Percentiles rank a stretch among this genome's conserved stretches.
Evolutionary conservation across 2,888 invertebrate species (phyloP).

Genomic region (Meliscaeva auricollis): DNA sequence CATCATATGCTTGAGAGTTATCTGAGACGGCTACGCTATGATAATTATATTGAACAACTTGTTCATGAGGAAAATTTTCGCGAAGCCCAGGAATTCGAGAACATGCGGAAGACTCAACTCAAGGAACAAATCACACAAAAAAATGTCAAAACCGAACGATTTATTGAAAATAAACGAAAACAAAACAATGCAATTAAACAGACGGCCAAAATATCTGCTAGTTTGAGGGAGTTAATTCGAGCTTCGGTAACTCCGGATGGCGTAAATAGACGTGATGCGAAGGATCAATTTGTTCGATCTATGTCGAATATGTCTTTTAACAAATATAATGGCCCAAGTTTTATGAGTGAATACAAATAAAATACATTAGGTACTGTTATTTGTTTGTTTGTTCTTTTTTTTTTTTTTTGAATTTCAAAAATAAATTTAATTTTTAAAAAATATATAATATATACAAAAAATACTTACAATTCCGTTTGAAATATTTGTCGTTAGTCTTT

Average conservation of each 20-base stretch:
- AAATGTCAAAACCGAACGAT: slow-evolving; percentile 80
- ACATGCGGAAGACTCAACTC: slow-evolving; percentile 80
- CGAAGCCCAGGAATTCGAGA: slow-evolving; percentile 80
- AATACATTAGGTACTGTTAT: not conserved
- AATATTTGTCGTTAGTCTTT: no score
- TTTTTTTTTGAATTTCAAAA: no score
- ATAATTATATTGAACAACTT: slow-evolving; percentile 82
- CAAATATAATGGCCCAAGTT: slow-evolving; percentile 32
- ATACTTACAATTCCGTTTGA: no score
- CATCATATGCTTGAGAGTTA: slow-evolving; percentile 80
- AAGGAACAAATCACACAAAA: slow-evolving; percentile 81
- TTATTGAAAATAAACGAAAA: slow-evolving; percentile 80
- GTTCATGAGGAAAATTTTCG: slow-evolving; percentile 83
- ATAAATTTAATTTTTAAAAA: no score
- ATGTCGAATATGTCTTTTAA: slow-evolving; percentile 57
- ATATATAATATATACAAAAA: no score
- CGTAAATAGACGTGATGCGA: slow-evolving; percentile 43
- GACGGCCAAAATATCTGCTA: slow-evolving; percentile 83
- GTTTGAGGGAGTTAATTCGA: slow-evolving; percentile 82
- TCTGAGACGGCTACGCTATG: slow-evolving; percentile 81
- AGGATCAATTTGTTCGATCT: slow-evolving; percentile 50
- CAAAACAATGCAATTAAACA: slow-evolving; percentile 80
- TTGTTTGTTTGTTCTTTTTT: no score
- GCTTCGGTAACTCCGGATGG: slow-evolving; percentile 83
- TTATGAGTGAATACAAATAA: slow-evolving; percentile 24